A percentile compares a stretch with the other conserved stretches of the same genome.
Conservation (phyloP, 2,113 vertebrate species). For the Tupaia tana region DNA sequence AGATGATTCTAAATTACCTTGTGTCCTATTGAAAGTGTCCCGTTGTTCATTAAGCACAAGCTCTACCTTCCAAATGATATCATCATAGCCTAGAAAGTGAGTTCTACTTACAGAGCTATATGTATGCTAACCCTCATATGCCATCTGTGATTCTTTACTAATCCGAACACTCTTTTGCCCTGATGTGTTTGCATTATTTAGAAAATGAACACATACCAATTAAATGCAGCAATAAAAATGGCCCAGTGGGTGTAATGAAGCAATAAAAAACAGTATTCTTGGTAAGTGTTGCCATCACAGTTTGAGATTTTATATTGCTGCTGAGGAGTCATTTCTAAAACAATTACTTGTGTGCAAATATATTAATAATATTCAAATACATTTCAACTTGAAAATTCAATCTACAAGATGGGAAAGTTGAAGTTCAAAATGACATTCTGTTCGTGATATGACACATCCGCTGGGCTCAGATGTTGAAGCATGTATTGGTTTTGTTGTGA, state of each 20-base stretch:
- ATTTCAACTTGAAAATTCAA: conserved; percentile 47
- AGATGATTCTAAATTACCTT: neutral
- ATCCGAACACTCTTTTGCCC: conserved; percentile 69
- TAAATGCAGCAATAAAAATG: conserved; percentile 82
- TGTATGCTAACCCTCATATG: neutral
- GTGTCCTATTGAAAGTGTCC: neutral
- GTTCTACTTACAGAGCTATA: neutral
- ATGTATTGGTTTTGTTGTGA: neutral
- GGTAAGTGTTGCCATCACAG: conserved; percentile 74
- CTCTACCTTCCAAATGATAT: neutral
- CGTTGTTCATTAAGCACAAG: neutral
- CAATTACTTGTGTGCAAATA: conserved; percentile 71
- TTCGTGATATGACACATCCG: neutral
- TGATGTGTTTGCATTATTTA: conserved; percentile 76
- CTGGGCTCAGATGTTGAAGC: neutral
- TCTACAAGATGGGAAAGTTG: neutral
- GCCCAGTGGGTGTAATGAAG: conserved; percentile 80
- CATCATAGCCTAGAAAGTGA: neutral
- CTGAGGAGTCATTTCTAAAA: conserved; percentile 76
- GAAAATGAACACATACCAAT: conserved; percentile 78
- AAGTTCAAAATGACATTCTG: neutral
- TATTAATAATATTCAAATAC: conserved; percentile 73
- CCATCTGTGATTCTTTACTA: conserved; percentile 78
- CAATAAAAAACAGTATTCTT: conserved; percentile 72
- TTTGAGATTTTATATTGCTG: conserved; percentile 77